phyloP scores from a whole-genome alignment of 2,888 invertebrate species.

The Pterobdella sp. region DNA sequence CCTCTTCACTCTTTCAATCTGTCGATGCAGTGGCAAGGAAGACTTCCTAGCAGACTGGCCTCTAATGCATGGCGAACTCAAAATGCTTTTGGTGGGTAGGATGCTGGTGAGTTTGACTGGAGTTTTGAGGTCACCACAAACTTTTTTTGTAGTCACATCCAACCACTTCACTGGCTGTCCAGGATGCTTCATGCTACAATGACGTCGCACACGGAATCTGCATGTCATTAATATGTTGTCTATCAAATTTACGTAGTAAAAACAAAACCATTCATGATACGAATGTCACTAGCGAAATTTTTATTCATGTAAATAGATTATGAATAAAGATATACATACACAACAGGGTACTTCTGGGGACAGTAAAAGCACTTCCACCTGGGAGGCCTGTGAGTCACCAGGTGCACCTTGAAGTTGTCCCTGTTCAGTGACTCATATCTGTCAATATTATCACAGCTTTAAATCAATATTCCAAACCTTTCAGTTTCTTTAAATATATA shows the following conservation, averaged over 20 bases:
- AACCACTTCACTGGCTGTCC: conserved; percentile 31
- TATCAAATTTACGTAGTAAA: not conserved
- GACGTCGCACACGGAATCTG: conserved; percentile 34
- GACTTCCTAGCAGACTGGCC: conserved; percentile 25
- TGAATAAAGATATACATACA: no score
- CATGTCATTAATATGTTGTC: not conserved
- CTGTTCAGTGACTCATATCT: conserved; percentile 27
- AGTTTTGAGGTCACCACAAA: conserved; percentile 18
- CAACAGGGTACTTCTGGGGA: conserved; percentile 32
- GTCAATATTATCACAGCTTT: not conserved
- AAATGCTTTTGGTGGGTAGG: not conserved
- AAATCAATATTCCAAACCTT: not conserved
- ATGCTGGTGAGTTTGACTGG: not conserved
- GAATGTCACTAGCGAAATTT: no score
- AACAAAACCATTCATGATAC: no score
- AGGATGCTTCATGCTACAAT: conserved; percentile 31
- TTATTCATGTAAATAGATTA: no score
- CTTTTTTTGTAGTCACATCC: conserved; percentile 28
- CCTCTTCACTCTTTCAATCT: not conserved
- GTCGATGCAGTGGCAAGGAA: conserved; percentile 1
- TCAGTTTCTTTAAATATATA: not conserved
- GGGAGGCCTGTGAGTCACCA: conserved; percentile 33
- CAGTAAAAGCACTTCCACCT: conserved; percentile 38
- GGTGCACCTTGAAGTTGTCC: conserved; percentile 35
- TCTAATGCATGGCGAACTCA: not conserved